Evolutionary conservation across 2,113 vertebrate genomes (phyloP), one percentile per base, ranked within the genome.

Genomic region (Catharus fuscescens): DNA sequence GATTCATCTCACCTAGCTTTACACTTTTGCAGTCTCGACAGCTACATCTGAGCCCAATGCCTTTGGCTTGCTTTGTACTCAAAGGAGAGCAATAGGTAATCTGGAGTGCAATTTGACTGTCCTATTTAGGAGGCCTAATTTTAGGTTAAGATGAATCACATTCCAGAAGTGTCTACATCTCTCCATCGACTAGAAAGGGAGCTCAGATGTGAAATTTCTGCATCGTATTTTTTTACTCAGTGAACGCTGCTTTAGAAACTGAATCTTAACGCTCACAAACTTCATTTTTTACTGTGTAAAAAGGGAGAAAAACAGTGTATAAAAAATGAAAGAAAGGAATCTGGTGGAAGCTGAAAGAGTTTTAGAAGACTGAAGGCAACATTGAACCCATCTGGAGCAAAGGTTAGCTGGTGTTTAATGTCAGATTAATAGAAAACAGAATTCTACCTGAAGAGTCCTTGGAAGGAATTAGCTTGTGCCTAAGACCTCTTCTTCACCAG

Each of bases 71-170:
- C 92, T 94, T 85, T 59, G 82, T 65, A 77, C 62, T 95, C 71
- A 73, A 86, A 95, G 79, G 42, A 86, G 56, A 93, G 86, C 86
- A 94, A 93, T 88, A 93, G 94, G 86, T 94, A 96, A 95, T 80
- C 56, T 62, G 19, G 64, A 88, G 76, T 88, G 76, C 80, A 88
- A 80, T 93, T 90, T 13, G 6, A 38, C 82, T 88, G 95, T 93
- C 92, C 92, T 95, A 94, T 97, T 96, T 97, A 93, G 88, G 64
- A 83, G 24, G 47, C 21, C 86, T 97, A 96, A 96, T 97, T 97
- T 96, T 97, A 94, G 86, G 67, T 80, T 77, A 80, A 93, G 95
- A 97, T 97, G 96, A 96, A 95, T 97, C 96, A 96, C 71, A 90
- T 95, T 97, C 91, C 91, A 95, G 92, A 95, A 94, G 56, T 59